Evolutionary conservation across 2,113 vertebrate genomes (phyloP), one percentile per base, ranked within the genome.

Genomic region (Seriola quinqueradiata): DNA sequence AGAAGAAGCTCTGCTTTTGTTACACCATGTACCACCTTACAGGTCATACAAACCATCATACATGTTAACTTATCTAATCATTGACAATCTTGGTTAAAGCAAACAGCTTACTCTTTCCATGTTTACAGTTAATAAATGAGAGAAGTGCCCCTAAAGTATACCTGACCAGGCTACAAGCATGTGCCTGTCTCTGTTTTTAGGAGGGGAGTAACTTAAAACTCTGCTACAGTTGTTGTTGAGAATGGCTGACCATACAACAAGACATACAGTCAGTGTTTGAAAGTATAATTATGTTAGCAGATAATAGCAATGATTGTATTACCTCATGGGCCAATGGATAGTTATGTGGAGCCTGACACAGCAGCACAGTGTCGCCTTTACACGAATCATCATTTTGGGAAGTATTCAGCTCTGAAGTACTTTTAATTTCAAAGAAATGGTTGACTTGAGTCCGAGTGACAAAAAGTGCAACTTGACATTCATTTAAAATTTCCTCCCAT

Each of bases 71-170:
- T 48, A 34, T 73, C 66, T 28, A 89, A 89, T 82, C 64, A 86
- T 84, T 89, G 28, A 79, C 75, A 2, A 2, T 34, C 42, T 3
- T 16, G 19, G 1, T 48, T 14, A 9, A 60, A 21, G 17, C 23
- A 36, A 32, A 64, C 54, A 19, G 46, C 21, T 67, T 44, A n/a
- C 61, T 55, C 3, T 46, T 4, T 32, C 9, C 34, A 52, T 79
- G 5, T 83, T 69, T 34, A 36, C n/a, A 42, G 69, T 77, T 85
- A 90, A 82, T 78, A 25, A 81, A 58, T 87, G 52, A 79, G 69
- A 63, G 34, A 83, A 23, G 7, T 16, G 21, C 9, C 4, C 11
- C 28, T 25, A 14, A 23, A 70, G 65, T 73, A 4, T 32, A 42
- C 34, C 23, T 38, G 54, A 23, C 21, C 3, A 7, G 2, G 17